phyloP scores from a whole-genome alignment of 2,113 vertebrate species.

The Gallinago undulata region DNA sequence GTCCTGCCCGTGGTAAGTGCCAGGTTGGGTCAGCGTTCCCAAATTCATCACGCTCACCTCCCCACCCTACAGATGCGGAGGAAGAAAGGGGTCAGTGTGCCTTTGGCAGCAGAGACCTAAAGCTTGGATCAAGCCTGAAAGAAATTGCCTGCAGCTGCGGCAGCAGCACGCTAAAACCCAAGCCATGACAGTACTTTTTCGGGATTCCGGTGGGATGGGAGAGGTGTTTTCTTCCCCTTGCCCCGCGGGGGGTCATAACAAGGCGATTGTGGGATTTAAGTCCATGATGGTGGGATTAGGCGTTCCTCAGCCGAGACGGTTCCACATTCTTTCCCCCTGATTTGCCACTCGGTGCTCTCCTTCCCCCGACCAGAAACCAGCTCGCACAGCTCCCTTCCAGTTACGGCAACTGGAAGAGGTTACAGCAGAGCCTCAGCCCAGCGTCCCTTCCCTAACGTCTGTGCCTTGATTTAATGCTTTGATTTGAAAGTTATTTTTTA shows the following conservation, averaged over 20 bases:
- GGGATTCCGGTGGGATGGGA: background rate
- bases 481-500: conserved; percentile 76
- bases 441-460: conserved; percentile 25
- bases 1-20: background rate
- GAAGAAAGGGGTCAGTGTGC: conserved; percentile 4
- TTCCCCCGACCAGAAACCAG: background rate
- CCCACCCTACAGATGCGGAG: conserved; percentile 1
- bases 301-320: conserved; percentile 8
- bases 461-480: conserved; percentile 75
- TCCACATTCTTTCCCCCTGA: conserved; percentile 38
- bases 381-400: conserved; percentile 11
- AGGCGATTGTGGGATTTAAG: conserved; percentile 38
- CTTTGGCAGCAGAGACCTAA: background rate
- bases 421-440: background rate
- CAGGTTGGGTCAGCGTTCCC: background rate
- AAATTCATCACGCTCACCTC: background rate
- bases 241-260: background rate
- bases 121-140: conserved; percentile 43
- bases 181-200: background rate
- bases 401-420: background rate
- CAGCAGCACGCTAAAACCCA: background rate
- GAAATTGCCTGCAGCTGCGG: conserved; percentile 40
- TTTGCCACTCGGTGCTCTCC: background rate
- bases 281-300: conserved; percentile 39
- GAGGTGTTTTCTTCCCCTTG: conserved; percentile 27